These are phyloP conservation scores for Brachionichthys hirsutus DNA, from an alignment of 2,113 vertebrate species.

Conservation along the genomic window DNA sequence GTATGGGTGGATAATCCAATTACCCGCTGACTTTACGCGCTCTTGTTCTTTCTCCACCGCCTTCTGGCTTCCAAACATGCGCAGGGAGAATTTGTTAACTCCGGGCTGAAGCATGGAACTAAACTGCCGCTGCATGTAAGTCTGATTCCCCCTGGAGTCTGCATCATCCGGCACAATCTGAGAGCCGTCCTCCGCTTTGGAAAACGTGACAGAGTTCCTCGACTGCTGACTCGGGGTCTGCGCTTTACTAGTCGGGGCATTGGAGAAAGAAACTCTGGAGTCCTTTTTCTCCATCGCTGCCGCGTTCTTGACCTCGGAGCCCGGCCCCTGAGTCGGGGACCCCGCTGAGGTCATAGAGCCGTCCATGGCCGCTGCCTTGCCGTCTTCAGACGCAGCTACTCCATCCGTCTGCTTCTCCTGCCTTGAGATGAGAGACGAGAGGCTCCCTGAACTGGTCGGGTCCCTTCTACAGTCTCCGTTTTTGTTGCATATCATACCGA, in stretches of 20 bases:
- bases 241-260: slow-evolving; percentile 69
- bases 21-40: slow-evolving; percentile 93
- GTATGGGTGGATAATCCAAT: slow-evolving; percentile 98
- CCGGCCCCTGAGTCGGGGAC: slow-evolving; percentile 59
- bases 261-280: slow-evolving; percentile 83
- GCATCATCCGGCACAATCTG: slow-evolving; percentile 80
- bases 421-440: slow-evolving; percentile 74
- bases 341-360: slow-evolving; percentile 64
- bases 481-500: slow-evolving; percentile 80
- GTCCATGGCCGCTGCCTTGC: slow-evolving; percentile 69
- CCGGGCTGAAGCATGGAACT: slow-evolving; percentile 95
- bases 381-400: slow-evolving; percentile 46
- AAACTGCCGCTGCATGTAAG: slow-evolving; percentile 96
- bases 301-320: slow-evolving; percentile 66
- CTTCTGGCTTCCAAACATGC: slow-evolving; percentile 98
- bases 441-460: slow-evolving; percentile 72
- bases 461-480: slow-evolving; percentile 84
- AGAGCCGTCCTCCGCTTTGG: slow-evolving; percentile 77
- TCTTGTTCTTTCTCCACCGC: slow-evolving; percentile 94
- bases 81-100: slow-evolving; percentile 98
- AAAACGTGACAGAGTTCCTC: slow-evolving; percentile 70
- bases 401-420: slow-evolving; percentile 74
- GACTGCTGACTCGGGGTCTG: slow-evolving; percentile 52
- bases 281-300: slow-evolving; percentile 77
- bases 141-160: slow-evolving; percentile 83